Base-by-base conservation (phyloP, 1,140 invertebrate species). In the Drosophila insularis region DNA sequence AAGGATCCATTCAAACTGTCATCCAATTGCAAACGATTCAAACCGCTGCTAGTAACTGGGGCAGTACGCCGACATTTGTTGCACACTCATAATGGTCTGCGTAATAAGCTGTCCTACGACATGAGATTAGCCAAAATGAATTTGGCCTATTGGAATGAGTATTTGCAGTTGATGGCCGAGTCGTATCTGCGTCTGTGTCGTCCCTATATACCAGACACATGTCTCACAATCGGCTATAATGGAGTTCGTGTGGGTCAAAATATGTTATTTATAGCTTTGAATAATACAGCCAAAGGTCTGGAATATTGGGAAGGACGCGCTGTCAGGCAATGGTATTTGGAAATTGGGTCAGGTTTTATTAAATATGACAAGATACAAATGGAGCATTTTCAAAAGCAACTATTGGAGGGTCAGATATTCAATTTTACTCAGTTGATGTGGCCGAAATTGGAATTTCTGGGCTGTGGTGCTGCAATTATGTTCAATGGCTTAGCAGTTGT, bases 61-160 rank as follows among this genome's bases (percentile, higher is more conserved):
- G 6, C 11, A 2, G 55, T 54, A 0, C 35, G 21, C 0, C 23
- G 43, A 3, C 39, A 37, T 13, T 66, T 78, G 71, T 21, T 78
- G 4, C 55, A 53, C 6, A 55, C 40, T 2, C 75, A 78, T 40
- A 78, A 78, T 8, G 75, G 75, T 21, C 32, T 78, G 37, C 67
- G 71, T 17, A 78, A 78, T 32, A 74, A 71, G 14, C 1, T 78
- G 54, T 40, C 75, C 37, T 39, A 61, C 13, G 39, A 62, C 11
- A 8, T 37, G 7, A 14, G 11, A 0, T 17, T 78, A 19, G 31
- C 59, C 2, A 78, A 78, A 23, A 74, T 78, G 71, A 74, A 78
- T 78, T 40, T 78, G 21, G 60, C 67, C 21, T 78, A 78, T 43
- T 78, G 75, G 75, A 78, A 78, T 23, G 11, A 27, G 0, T 40